These are phyloP conservation scores for Meda fulgida DNA, from an alignment of 2,797 vertebrate species.

Conservation along the genomic window DNA sequence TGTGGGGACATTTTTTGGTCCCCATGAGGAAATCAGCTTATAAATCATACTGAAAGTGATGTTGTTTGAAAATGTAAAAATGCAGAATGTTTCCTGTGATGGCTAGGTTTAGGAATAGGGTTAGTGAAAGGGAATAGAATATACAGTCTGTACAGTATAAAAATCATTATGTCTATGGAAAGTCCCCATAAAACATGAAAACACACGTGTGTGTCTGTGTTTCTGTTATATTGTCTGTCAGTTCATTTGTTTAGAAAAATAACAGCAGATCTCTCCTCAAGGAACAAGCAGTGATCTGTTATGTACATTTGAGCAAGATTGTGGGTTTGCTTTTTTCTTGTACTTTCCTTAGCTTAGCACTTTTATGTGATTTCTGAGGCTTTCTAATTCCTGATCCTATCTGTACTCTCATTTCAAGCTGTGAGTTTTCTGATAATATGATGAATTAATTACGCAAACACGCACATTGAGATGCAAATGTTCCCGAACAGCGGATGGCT, in stretches of 20 bases:
- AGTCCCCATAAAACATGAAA: no score
- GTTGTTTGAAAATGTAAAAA: no score
- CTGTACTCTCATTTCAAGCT: constrained; percentile 26
- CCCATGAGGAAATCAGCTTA: no score
- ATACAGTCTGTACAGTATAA: no score
- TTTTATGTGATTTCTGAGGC: constrained; percentile 3
- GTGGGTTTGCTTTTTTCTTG: neutral
- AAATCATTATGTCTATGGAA: no score
- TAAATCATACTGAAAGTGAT: no score
- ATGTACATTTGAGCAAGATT: neutral
- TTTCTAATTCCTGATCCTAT: constrained; percentile 20
- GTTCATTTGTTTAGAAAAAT: neutral
- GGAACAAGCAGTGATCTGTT: neutral
- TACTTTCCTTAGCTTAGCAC: neutral
- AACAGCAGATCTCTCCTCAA: neutral
- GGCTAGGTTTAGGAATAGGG: no score
- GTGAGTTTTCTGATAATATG: constrained; percentile 62
- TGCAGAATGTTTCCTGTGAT: no score
- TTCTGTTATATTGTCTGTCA: neutral
- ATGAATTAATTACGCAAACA: constrained; percentile 68
- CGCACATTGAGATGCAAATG: constrained; percentile 15
- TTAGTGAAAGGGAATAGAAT: no score
- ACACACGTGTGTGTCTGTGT: no score
- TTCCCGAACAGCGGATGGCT: constrained; percentile 6
- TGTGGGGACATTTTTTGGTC: no score